Base-by-base conservation (phyloP, 2,888 invertebrate species). In the Aspidiotus rigidus region DNA sequence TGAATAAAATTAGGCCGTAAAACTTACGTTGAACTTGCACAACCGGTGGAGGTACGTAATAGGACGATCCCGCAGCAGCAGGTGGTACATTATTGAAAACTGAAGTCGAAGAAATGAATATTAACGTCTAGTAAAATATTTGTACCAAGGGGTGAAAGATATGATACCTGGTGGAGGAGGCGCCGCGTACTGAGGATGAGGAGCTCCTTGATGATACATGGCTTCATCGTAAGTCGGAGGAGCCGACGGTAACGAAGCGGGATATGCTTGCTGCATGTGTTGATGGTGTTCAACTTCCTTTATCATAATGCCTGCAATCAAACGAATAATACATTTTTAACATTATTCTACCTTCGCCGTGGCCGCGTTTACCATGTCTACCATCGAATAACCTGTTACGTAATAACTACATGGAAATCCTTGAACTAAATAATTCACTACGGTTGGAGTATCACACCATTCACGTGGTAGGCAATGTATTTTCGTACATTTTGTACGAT, bases 191-290 rank as follows among this genome's bases (percentile, higher is more conserved):
- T 56, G 15, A 5, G 69, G 69, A 11, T 57, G 62, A n/a, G 56
- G 56, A 42, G 40, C 69, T 55, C 39, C 55, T 15, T 54, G 55
- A 11, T 15, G 57, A 40, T 15, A 42, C 41, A 69, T 66, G 10
- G 54, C 70, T 56, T 70, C 70, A 42, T 66, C 66, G 62, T 70
- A 70, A 0, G 66, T 56, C 11, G 70, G 70, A 11, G 70, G 70
- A 16, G 70, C 70, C 10, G 70, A 66, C 42, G 70, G 70, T 57
- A 69, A 56, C 8, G 57, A 59, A 7, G 66, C 2, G 44, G 66
- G 66, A 66, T 60, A 66, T 1, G 56, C 16, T 8, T 66, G 57
- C n/a, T 66, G 66, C 28, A 39, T 17, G 8, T 59, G 57, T 15
- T 66, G 66, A 9, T 66, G 66, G 28, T 66, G 49, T 15, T 66